Conservation (phyloP, 1,140 invertebrate genomes). For the Hylaeus anthracinus region DNA sequence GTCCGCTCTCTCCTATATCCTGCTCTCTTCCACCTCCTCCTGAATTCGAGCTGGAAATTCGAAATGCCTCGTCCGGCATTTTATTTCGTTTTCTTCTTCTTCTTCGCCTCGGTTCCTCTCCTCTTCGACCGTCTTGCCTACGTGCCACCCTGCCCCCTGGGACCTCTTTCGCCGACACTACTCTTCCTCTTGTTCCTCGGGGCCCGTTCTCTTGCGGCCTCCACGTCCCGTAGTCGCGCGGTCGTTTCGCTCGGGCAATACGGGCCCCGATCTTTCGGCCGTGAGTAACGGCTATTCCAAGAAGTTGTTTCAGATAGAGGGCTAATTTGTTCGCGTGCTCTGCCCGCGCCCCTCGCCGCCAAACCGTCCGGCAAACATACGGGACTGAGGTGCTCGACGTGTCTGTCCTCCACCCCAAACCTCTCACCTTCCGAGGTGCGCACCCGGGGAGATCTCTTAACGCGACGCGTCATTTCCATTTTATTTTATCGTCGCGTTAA, state of each 20-base stretch:
- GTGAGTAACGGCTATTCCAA: slow-evolving; percentile 80
- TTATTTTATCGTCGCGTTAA: slow-evolving; percentile 34
- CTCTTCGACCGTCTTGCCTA: not conserved
- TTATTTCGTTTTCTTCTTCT: slow-evolving; percentile 50
- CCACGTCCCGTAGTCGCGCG: slow-evolving; percentile 7
- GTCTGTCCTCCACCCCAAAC: not conserved
- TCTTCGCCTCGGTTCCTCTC: not conserved
- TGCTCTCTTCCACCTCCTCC: slow-evolving; percentile 17
- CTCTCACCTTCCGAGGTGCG: not conserved
- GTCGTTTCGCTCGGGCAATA: slow-evolving; percentile 55
- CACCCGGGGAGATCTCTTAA: slow-evolving; percentile 46
- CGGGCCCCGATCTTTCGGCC: slow-evolving; percentile 63
- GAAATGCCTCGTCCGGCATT: slow-evolving; percentile 65
- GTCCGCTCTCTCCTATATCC: slow-evolving; percentile 20
- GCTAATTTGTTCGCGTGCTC: slow-evolving; percentile 77
- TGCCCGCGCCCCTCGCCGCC: slow-evolving; percentile 12
- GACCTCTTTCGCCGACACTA: slow-evolving; percentile 13
- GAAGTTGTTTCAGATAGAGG: slow-evolving; percentile 80
- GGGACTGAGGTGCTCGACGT: slow-evolving; percentile 42
- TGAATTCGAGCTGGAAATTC: slow-evolving; percentile 68
- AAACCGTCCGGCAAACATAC: slow-evolving; percentile 42
- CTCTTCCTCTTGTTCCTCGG: slow-evolving; percentile 1
- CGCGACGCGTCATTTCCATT: slow-evolving; percentile 48
- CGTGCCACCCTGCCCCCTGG: not conserved
- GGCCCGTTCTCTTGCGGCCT: slow-evolving; percentile 10